Evolutionary conservation across 2,888 invertebrate genomes (phyloP).

Genomic region (Incurvaria masculella): DNA sequence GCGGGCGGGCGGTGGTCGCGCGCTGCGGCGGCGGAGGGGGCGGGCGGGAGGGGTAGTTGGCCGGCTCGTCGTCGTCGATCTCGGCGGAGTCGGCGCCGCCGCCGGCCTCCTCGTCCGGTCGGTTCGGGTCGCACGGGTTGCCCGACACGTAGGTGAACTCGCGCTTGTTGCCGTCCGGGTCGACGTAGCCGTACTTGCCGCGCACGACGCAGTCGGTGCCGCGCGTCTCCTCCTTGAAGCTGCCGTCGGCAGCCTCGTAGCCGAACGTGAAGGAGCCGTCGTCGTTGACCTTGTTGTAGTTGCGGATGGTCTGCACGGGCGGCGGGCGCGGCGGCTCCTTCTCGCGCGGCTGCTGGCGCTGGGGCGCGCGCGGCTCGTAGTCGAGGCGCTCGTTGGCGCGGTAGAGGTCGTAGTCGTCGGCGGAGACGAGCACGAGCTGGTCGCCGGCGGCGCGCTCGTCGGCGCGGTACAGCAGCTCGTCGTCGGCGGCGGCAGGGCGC

Average conservation of each 20-base stretch:
- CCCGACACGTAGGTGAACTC: constrained; percentile 86
- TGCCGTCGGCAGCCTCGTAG: constrained; percentile 81
- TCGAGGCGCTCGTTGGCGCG: constrained; percentile 38
- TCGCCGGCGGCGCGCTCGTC: constrained; percentile 37
- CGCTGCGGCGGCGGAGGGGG: constrained; percentile 41
- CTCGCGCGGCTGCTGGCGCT: constrained; percentile 30
- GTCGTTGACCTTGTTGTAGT: constrained; percentile 81
- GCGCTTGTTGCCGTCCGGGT: constrained; percentile 81
- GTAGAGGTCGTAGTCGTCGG: constrained; percentile 43
- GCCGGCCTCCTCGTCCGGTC: constrained; percentile 63
- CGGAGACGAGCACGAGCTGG: constrained; percentile 44
- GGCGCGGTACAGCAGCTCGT: constrained; percentile 41
- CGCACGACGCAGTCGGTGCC: constrained; percentile 84
- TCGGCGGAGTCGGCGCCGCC: constrained; percentile 55
- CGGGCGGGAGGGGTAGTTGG: constrained; percentile 56
- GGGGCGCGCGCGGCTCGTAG: constrained; percentile 30
- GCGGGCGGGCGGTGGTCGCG: constrained; percentile 46
- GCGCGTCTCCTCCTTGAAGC: constrained; percentile 82
- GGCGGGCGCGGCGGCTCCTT: constrained; percentile 65
- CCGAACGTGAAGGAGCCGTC: constrained; percentile 84
- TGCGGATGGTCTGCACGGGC: constrained; percentile 78
- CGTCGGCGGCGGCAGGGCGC: constrained; percentile 31
- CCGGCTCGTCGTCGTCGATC: constrained; percentile 60
- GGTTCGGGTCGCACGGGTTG: constrained; percentile 82
- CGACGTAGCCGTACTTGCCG: constrained; percentile 84